Base-by-base conservation (phyloP, 2,113 vertebrate species). In the Eulacestoma nigropectus region DNA sequence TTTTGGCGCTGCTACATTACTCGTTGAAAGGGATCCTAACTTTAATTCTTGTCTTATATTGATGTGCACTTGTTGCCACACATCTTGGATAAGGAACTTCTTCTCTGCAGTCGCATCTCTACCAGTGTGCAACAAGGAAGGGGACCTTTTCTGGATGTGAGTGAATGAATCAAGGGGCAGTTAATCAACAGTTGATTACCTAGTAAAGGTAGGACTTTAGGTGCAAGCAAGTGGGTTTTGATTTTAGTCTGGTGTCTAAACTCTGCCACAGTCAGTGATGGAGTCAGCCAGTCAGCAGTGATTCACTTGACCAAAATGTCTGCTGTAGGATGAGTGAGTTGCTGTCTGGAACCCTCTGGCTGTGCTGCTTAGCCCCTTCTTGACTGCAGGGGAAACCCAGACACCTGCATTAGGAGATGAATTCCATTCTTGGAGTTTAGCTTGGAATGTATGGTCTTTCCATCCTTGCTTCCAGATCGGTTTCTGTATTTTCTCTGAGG, bases 51-150 rank as follows among this genome's bases (percentile, higher is more conserved):
- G 4, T 63, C 7, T 50, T 41, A 19, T 6, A 39, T 13, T 16
- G 15, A 39, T 1, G 3, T 25, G 8, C 0, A 0, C 10, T 69
- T 52, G 4, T 37, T 78, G 46, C 32, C 5, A 4, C 42, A 16
- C 12, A 33, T 23, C 19, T 75, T 37, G 14, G 46, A 11, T 53
- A 77, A 69, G 37, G 23, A 60, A 23, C 5, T 57, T 73, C 5
- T 57, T 73, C 32, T 60, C 8, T 75, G 19, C 18, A 21, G 16
- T 10, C 41, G 1, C 37, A 17, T 59, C 10, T 85, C 39, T 42
- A 14, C 17, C 27, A 41, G 14, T 3, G 4, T 26, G 37, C 19
- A 29, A 17, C 25, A 68, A 47, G 20, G 17, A 56, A 65, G 5
- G 4, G 33, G 19, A 8, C 16, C 8, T 53, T 74, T 65, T 57